phyloP scores from a whole-genome alignment of 2,113 vertebrate species.

The Rostratula benghalensis region DNA sequence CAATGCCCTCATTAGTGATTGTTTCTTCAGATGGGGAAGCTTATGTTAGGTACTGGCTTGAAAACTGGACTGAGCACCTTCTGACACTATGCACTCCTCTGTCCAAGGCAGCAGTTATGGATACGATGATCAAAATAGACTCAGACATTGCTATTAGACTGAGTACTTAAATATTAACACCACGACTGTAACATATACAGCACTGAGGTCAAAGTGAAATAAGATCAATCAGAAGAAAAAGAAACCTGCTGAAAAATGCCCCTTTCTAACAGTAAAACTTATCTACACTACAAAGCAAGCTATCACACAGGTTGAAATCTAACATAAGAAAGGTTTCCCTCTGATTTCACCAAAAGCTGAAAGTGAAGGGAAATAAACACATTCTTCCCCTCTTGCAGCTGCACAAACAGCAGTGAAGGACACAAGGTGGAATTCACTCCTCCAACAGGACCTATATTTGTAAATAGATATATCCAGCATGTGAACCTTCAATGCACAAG shows the following conservation, averaged over 20 bases:
- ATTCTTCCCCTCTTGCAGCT: not conserved
- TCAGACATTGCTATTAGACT: not conserved
- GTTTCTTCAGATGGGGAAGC: not conserved
- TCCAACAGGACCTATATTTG: not conserved
- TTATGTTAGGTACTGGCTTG: not conserved
- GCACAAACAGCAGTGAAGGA: not conserved
- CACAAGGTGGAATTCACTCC: not conserved
- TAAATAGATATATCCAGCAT: not conserved
- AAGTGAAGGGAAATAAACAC: not conserved
- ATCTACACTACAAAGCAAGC: not conserved
- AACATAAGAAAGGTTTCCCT: not conserved
- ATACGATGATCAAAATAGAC: not conserved
- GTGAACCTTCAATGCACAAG: not conserved
- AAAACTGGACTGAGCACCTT: not conserved
- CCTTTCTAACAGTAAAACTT: not conserved
- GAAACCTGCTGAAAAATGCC: not conserved
- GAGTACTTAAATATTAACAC: not conserved
- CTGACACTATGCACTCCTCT: not conserved
- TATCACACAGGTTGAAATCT: not conserved
- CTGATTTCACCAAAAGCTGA: not conserved
- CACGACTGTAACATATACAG: not conserved
- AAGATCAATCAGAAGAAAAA: not conserved
- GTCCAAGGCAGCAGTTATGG: not conserved
- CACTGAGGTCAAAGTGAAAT: not conserved
- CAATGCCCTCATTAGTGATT: not conserved